Evolutionary conservation across 2,888 invertebrate genomes (phyloP), one percentile per base, ranked within the genome.

Genomic region (Diaphora mendica): DNA sequence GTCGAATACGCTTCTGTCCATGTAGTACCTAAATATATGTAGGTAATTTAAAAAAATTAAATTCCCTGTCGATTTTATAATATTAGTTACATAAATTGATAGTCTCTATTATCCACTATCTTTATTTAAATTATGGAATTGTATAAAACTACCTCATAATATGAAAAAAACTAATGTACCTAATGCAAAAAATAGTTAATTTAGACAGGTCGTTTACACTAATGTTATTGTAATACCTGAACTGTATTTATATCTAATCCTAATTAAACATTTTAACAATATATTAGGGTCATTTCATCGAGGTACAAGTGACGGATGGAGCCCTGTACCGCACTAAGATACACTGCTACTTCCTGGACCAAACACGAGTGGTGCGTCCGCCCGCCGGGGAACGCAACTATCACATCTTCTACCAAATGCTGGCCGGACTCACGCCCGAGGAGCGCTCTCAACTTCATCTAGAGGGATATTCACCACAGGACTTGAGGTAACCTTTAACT

Each of bases 381-480:
- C 96, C 98, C 85, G 96, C 97, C 26, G 97, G 97, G 88, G 99
- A 99, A 94, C 98, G 98, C 91, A 99, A 99, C 95, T 99, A 99
- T 94, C 99, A 99, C 92, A 99, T 99, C 87, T 99, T 99, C 96
- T 99, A 99, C 95, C 99, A 99, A 96, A 97, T 99, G 94, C 96
- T 99, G 85, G 98, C 99, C 30, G 99, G 99, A 0, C 96, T 99
- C 42, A 97, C 97, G 65, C 95, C 97, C 72, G 99, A 99, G 83
- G 99, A 99, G 97, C 97, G 84, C 91, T 97, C 97, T 30, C 98
- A 98, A 94, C 96, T 99, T 48, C 98, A 98, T 90, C 96, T 99
- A 79, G 98, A 98, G 87, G 98, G 98, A 9, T 98, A 98, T 91
- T 97, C 97, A 64, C 96, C 98, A 23, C 97, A 97, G 77, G 98